Conservation (phyloP, 2,888 invertebrate species). For the Harmothoe impar region DNA sequence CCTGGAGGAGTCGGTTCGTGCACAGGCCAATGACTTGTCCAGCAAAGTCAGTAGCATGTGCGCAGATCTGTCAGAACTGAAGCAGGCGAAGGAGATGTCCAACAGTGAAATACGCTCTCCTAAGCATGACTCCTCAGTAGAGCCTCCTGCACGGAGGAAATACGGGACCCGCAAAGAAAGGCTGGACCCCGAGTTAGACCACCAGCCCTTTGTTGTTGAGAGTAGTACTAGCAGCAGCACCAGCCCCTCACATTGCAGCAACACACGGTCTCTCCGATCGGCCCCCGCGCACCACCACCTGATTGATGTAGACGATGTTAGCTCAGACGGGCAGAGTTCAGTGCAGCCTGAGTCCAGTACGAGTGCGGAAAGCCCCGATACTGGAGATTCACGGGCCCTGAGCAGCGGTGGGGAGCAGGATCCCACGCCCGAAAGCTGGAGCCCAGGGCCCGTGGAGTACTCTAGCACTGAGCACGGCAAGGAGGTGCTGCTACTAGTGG, state of each 20-base stretch:
- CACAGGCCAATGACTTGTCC: conserved; percentile 55
- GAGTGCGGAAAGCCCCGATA: conserved; percentile 38
- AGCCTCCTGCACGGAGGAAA: too few species aligned
- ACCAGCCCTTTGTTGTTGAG: neutral
- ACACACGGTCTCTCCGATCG: neutral
- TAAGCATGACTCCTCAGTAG: neutral
- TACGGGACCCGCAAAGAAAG: neutral
- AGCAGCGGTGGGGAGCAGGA: conserved; percentile 55
- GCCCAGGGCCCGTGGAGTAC: conserved; percentile 55
- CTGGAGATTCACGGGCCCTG: conserved; percentile 44
- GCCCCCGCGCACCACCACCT: neutral
- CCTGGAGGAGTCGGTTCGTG: conserved; percentile 54
- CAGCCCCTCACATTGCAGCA: conserved; percentile 3
- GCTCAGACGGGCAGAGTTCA: conserved; percentile 47
- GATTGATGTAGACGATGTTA: conserved; percentile 30
- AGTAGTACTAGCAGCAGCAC: conserved; percentile 58
- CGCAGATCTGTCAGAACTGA: conserved; percentile 51
- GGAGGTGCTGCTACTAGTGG: conserved; percentile 17
- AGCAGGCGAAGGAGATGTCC: conserved; percentile 31
- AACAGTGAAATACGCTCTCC: conserved; percentile 41
- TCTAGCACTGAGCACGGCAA: conserved; percentile 6
- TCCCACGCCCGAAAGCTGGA: conserved; percentile 42
- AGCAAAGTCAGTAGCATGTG: conserved; percentile 60
- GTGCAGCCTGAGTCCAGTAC: conserved; percentile 54
- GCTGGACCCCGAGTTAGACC: neutral